Evolutionary conservation across 2,113 vertebrate genomes (phyloP).

Genomic region (Pseudopipra pipra): DNA sequence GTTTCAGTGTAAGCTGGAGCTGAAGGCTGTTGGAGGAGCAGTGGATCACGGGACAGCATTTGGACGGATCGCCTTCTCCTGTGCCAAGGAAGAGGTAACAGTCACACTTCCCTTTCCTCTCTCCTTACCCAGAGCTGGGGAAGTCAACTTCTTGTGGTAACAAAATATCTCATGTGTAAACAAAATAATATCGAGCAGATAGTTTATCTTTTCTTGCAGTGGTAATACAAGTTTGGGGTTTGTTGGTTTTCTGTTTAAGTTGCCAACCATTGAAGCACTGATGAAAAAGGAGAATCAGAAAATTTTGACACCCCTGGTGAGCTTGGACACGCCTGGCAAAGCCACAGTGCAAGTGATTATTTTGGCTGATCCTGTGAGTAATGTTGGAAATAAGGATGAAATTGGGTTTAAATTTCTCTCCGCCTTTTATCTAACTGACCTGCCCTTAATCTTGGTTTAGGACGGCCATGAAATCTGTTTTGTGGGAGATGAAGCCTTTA

Average conservation of each 20-base stretch:
- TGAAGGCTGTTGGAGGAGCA: conserved; percentile 69
- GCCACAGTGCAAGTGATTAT: conserved; percentile 96
- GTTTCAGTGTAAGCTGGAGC: conserved; percentile 89
- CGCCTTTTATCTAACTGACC: not conserved
- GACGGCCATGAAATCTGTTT: conserved; percentile 97
- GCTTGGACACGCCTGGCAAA: conserved; percentile 95
- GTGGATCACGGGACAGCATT: conserved; percentile 91
- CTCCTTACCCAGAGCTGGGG: not conserved
- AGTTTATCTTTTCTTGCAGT: not conserved
- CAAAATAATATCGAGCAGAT: not conserved
- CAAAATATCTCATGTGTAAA: not conserved
- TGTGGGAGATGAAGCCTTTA: conserved; percentile 92
- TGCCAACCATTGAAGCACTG: conserved; percentile 82
- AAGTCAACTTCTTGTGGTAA: too few species aligned
- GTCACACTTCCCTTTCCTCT: rapidly evolving
- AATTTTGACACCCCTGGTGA: conserved; percentile 90
- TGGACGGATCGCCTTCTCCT: conserved; percentile 94
- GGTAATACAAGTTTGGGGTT: not conserved
- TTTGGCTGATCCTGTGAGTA: conserved; percentile 92
- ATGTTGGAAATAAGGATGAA: rapidly evolving
- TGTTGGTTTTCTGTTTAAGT: conserved; percentile 64
- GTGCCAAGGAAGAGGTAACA: conserved; percentile 85
- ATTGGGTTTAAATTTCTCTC: rapidly evolving
- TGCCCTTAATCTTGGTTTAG: conserved; percentile 60
- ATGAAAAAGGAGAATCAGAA: conserved; percentile 90